Evolutionary conservation across 1,140 invertebrate genomes (phyloP).

Genomic region (Eurosta solidaginis): DNA sequence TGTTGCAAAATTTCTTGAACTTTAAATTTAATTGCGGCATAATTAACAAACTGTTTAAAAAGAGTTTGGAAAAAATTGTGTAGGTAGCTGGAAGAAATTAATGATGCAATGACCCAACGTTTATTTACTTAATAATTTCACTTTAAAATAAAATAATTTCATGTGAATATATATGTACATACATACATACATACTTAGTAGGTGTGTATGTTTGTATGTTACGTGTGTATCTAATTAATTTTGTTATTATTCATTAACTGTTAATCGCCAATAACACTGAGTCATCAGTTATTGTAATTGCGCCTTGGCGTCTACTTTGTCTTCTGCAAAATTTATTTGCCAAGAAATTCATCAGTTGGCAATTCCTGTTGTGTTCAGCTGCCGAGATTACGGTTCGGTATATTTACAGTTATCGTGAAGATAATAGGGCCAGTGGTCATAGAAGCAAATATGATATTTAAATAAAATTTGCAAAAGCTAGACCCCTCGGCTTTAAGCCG

Average conservation of each 20-base stretch:
- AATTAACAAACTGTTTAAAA: neutral
- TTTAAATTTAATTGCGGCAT: neutral
- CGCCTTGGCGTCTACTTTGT: neutral
- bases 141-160: neutral
- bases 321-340: neutral
- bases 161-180: neutral
- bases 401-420: too few species aligned
- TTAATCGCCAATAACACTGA: neutral
- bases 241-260: neutral
- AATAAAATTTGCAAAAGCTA: too few species aligned
- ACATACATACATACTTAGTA: neutral
- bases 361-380: neutral
- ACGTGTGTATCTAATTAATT: neutral
- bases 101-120: constrained; percentile 7
- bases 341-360: neutral
- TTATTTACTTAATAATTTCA: neutral
- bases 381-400: too few species aligned
- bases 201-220: neutral
- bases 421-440: too few species aligned
- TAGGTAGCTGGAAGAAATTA: neutral
- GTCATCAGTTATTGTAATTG: constrained; percentile 15
- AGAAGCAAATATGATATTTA: too few species aligned
- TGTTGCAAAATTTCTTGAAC: neutral
- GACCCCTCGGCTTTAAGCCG: too few species aligned
- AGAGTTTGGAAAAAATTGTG: neutral